Conservation (phyloP, 2,888 invertebrate genomes). For the Troides oblongomaculatus region DNA sequence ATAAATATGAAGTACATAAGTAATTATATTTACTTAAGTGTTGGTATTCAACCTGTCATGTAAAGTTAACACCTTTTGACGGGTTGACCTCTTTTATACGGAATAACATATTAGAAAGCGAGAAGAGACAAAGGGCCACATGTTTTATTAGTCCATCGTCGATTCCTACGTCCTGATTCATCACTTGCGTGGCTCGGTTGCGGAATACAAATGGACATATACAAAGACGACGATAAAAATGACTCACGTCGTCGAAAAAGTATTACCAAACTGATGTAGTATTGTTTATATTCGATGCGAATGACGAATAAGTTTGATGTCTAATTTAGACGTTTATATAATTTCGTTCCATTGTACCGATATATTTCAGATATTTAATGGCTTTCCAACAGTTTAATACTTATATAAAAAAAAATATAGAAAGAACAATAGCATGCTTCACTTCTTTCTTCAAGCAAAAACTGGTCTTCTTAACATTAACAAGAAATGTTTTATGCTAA, state of each 20-base stretch:
- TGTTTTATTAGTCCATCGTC: slow-evolving; percentile 34
- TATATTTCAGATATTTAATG: neutral
- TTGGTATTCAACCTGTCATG: neutral
- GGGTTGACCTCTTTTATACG: slow-evolving; percentile 14
- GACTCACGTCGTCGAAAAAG: slow-evolving; percentile 49
- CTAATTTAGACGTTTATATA: slow-evolving; percentile 12
- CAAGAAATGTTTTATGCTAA: neutral
- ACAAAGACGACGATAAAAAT: slow-evolving; percentile 49
- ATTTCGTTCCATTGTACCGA: neutral
- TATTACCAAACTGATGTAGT: slow-evolving; percentile 37
- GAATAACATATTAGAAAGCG: slow-evolving; percentile 37
- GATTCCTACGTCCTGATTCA: slow-evolving; percentile 61
- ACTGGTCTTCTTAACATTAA: neutral
- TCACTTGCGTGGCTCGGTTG: slow-evolving; percentile 43
- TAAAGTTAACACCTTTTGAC: slow-evolving; percentile 1
- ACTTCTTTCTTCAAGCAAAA: neutral
- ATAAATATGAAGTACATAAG: neutral
- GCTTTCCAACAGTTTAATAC: neutral
- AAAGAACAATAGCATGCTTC: neutral
- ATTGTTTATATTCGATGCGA: slow-evolving; percentile 22
- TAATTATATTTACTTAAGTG: neutral
- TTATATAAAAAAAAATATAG: neutral
- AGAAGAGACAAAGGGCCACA: slow-evolving; percentile 38
- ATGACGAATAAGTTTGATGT: slow-evolving; percentile 18
- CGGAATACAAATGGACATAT: slow-evolving; percentile 62